These are phyloP conservation scores for Syrphus vitripennis DNA, from an alignment of 2,888 invertebrate species.

Conservation along the genomic window DNA sequence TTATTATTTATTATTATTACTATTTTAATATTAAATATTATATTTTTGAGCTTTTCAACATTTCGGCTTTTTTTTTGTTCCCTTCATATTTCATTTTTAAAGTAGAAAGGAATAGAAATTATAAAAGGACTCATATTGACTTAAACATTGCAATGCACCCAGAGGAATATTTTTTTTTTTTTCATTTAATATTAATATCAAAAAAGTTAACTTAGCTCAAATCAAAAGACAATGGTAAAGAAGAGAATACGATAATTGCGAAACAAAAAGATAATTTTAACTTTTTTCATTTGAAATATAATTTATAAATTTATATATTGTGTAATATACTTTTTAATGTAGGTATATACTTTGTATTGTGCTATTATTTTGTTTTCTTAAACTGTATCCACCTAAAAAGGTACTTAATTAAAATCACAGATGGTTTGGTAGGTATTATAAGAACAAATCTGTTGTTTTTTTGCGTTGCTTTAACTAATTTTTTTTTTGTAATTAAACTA, in stretches of 20 bases:
- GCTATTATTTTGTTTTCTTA: conserved; percentile 67
- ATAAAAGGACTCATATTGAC: background rate
- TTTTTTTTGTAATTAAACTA: conserved; percentile 32
- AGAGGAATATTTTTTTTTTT: background rate
- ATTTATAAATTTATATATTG: conserved; percentile 26
- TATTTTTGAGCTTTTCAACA: conserved; percentile 55
- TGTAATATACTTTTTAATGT: background rate
- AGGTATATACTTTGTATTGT: conserved; percentile 55
- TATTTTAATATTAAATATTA: conserved; percentile 6
- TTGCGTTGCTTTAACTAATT: conserved; percentile 33
- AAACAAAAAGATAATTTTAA: conserved; percentile 23
- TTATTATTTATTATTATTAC: conserved; percentile 25
- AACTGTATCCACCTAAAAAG: conserved; percentile 72
- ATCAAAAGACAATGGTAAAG: background rate
- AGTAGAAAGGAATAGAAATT: background rate
- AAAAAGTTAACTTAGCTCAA: conserved; percentile 18
- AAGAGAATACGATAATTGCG: conserved; percentile 2
- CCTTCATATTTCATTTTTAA: conserved; percentile 29
- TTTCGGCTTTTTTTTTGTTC: conserved; percentile 45
- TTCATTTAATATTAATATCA: background rate
- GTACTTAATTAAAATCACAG: conserved; percentile 75
- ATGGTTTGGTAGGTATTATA: conserved; percentile 71
- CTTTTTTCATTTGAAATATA: conserved; percentile 49
- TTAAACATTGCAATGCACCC: conserved; percentile 15
- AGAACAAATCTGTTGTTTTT: conserved; percentile 61